A percentile compares a stretch with the other conserved stretches of the same genome.
Evolutionary conservation across 2,113 vertebrate genomes (phyloP).

Genomic region (Vulpes ferrilata): DNA sequence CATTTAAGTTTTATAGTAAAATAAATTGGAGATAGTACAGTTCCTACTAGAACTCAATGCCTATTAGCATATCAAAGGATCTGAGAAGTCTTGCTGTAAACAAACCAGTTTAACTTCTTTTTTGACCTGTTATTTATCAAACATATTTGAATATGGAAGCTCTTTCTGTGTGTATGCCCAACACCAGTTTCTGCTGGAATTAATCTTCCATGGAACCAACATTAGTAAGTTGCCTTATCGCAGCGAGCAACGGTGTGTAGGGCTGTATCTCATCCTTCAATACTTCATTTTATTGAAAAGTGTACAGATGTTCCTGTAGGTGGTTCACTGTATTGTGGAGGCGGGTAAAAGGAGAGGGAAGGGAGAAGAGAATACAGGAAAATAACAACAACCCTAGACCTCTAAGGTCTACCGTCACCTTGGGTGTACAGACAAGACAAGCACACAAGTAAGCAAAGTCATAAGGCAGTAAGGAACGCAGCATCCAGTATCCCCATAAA

Average conservation of each 20-base stretch:
- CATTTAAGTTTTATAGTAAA: not conserved
- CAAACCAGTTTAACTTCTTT: not conserved
- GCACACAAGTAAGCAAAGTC: not conserved
- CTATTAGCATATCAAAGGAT: not conserved
- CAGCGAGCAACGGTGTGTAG: not conserved
- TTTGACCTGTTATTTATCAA: not conserved
- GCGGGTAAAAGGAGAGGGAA: not conserved
- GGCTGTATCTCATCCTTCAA: not conserved
- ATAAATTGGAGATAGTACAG: not conserved
- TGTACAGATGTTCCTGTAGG: not conserved
- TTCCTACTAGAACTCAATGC: not conserved
- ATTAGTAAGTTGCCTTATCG: not conserved
- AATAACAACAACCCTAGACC: not conserved
- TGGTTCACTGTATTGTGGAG: not conserved
- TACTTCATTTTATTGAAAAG: not conserved
- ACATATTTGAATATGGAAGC: not conserved
- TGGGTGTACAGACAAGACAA: not conserved
- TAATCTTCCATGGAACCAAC: not conserved
- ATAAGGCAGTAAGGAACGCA: not conserved
- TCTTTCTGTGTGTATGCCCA: not conserved
- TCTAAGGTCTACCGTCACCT: not conserved
- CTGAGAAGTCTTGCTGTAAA: not conserved
- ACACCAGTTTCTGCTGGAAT: not conserved
- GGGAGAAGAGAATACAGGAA: not conserved
- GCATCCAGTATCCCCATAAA: not conserved